These are phyloP conservation scores for Pomatorhinus ruficollis DNA, from an alignment of 2,113 vertebrate genomes.

Conservation along the genomic window DNA sequence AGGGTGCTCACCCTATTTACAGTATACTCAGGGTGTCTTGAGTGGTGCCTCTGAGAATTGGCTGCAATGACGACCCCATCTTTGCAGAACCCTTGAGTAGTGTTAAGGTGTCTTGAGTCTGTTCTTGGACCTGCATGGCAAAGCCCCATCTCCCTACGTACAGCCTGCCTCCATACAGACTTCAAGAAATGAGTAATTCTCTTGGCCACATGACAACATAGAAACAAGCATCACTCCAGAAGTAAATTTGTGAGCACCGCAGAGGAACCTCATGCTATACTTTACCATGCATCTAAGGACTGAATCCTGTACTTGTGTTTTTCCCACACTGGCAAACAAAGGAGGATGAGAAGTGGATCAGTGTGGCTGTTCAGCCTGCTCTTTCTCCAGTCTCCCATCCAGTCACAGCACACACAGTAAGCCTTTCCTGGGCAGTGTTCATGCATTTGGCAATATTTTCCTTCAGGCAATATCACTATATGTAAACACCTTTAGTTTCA, in stretches of 20 bases:
- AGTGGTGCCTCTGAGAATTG: neutral
- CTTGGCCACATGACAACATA: neutral
- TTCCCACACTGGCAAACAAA: neutral
- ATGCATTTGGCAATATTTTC: neutral
- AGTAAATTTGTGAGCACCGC: neutral
- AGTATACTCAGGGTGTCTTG: neutral
- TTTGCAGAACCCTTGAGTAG: neutral
- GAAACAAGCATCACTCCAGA: neutral
- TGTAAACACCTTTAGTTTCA: neutral
- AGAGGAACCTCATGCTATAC: neutral
- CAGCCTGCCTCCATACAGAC: neutral
- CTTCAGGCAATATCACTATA: neutral
- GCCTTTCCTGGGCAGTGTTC: neutral
- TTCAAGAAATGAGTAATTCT: neutral
- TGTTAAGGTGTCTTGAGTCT: neutral
- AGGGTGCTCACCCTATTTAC: fast-evolving
- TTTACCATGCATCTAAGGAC: neutral
- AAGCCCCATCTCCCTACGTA: neutral
- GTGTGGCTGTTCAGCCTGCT: neutral
- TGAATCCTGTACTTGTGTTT: fast-evolving
- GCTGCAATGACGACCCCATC: neutral
- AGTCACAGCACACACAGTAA: neutral
- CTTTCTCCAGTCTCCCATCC: neutral
- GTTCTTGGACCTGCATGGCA: neutral
- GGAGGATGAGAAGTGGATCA: neutral